Base-by-base conservation (phyloP, 2,888 invertebrate genomes). In the Leptarthrus brevirostris region DNA sequence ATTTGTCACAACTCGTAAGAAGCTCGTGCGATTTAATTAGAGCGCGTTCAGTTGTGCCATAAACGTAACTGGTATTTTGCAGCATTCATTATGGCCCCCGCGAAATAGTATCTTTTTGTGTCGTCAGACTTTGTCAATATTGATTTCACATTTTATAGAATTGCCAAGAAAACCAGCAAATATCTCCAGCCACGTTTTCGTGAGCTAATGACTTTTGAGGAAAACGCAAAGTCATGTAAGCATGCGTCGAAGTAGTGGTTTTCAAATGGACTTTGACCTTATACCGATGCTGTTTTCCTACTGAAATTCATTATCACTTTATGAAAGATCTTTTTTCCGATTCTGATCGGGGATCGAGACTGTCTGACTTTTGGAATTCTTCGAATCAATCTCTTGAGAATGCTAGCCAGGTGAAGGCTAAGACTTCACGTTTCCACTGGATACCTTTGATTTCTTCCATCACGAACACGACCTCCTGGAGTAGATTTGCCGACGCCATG, bases 1-100 rank as follows among this genome's bases (percentile, higher is more conserved):
- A 64, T 64, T 64, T 64, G 64, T 64, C 64, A 64, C 64, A 64
- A 64, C 24, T 20, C 64, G 64, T 14, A 3, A 26, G 44, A 26
- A 14, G 64, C 47, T 64, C 44, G 44, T 44, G 44, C 44, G 47
- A 64, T 24, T 47, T 64, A 47, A 64, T 64, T 64, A 64, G 64
- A 64, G 44, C 40, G 64, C 64, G 24, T 20, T 49, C 49, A 8
- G 0, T 20, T 20, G 22, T 3, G n/a, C 40, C n/a, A 40, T 40
- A 12, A 30, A 30, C 30, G 30, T 8, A 30, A 30, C 30, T 30
- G 10, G 18, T 58, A 18, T 18, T 58, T 40, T 58, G 58, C 58
- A 20, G 40, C 8, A 12, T 18, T 16, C 58, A 58, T 58, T 58
- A 20, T 26, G 36, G n/a, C 40, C 20, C 14, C 36, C 20, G 58